Base-by-base conservation (phyloP, 2,888 invertebrate genomes). In the Nomada fucata region DNA sequence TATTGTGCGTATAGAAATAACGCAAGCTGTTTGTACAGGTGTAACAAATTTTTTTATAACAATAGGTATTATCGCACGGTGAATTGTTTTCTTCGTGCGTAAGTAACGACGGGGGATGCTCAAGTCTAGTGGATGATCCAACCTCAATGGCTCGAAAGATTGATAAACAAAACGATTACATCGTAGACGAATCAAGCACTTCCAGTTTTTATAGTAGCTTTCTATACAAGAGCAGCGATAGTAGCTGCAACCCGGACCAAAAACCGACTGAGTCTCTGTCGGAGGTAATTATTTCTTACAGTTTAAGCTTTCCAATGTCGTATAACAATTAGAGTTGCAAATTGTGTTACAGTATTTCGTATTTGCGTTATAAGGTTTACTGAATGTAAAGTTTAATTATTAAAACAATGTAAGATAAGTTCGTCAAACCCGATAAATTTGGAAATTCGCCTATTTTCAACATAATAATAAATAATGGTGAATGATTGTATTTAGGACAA, bases 151-250 rank as follows among this genome's bases (percentile, higher is more conserved):
- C 85, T 55, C 81, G 72, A 10, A 87, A 84, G 20, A 70, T 81
- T 4, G 81, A 81, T 23, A 86, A 85, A 23, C 83, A 85, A 29
- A 82, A 77, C 13, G 89, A 90, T 15, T 89, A 87, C 52, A 90
- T 83, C 44, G 85, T 88, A 2, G 92, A 92, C 73, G 92, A 92
- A 26, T 92, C 91, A 26, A 93, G 92, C 64, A 92, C 91, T 42
- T 94, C 93, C 26, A 93, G 92, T 65, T 92, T 93, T 72, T 93
- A 92, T 74, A 92, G 93, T 55, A 92, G 92, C 61, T 94, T 93
- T 78, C 82, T 92, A 55, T 92, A 91, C 67, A 92, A 90, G 29
- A 93, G 91, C 75, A 92, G 89, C 72, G 88, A 88, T 11, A 91
- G 90, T 69, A 91, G 90, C 52, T 89, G 89, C 47, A 90, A 90